Evolutionary conservation across 2,113 vertebrate species (phyloP), one percentile per base, ranked within the genome.

Genomic region (Bambusicola thoracicus): DNA sequence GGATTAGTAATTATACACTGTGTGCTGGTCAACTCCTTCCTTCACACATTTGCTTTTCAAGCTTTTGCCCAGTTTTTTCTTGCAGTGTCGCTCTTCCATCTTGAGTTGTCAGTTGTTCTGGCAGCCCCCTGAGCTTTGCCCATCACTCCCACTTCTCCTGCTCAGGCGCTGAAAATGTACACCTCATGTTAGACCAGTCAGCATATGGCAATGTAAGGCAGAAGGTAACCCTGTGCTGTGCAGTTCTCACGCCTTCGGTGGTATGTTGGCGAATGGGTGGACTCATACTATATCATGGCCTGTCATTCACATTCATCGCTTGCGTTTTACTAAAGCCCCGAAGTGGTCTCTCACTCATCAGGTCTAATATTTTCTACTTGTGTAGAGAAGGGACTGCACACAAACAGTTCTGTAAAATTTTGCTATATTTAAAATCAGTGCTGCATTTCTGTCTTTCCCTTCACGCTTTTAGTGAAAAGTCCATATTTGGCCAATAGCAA

Each of bases 251-350:
- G 5, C 30, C 40, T 49, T 36, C 67, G 34, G 30, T 6, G 20
- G 1, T 0, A 2, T 1, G 1, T 7, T 22, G 30, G 10, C 13
- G n/a, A 4, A 30, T 43, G 36, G 20, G 6, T 41, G 44, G 44
- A 25, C 13, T 63, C 3, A 11, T 13, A 49, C 12, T 34, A 3
- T 30, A 16, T 17, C 8, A 17, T 41, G 18, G 32, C 9, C 30
- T 29, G 14, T 22, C 16, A 51, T 74, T 68, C 40, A 29, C 32
- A 43, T 36, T 8, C 25, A 58, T 41, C 6, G 5, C 6, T 63
- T 70, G 55, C 12, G 6, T 87, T 89, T 91, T 81, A 30, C 24
- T 49, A 73, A 66, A 38, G 62, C 25, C 4, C 9, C 1, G 2
- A 30, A 53, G 5, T 30, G 30, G 2, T 43, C 36, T 87, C 80